Base-by-base conservation (phyloP, 2,113 vertebrate genomes). In the Tragelaphus buxtoni region DNA sequence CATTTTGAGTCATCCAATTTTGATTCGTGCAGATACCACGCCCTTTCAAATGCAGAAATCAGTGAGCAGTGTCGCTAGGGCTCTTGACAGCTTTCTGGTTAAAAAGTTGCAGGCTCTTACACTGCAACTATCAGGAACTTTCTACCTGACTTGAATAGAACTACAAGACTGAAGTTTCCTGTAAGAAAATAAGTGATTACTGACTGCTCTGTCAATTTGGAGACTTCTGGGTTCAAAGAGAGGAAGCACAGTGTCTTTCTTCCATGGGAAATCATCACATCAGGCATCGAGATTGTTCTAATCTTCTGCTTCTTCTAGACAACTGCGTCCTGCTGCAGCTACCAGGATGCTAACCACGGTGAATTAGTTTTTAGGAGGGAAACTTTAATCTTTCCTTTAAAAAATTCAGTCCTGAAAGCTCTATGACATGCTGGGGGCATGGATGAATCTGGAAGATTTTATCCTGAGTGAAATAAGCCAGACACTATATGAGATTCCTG, bases 131-230 rank as follows among this genome's bases (percentile, higher is more conserved):
- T 95, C 65, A 91, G 95, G 95, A 98, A 96, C 96, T 88, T 94
- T 97, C 97, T 81, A 94, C 32, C 98, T 87, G 94, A 95, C 24
- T 98, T 87, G 93, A 95, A 10, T 22, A 98, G 86, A 69, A 91
- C 17, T 28, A 32, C 13, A 96, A 94, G 96, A 91, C 49, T 97
- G 83, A 98, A 97, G 96, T 97, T 94, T 94, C 95, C 92, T 88
- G 84, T 79, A 98, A 96, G 42, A 95, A 81, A 85, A 80, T 83
- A 84, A 88, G 90, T 91, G 7, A 96, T 97, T 97, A 92, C 63
- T 88, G 96, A 55, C 95, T 97, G 56, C 90, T 79, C 42, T 98
- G 42, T 88, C 96, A 76, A 89, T 89, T 90, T 72, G 85, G 88
- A 98, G 58, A 79, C 69, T 95, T 96, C 49, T 72, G 56, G 79